Percentiles rank a stretch among this genome's conserved stretches.
Conservation (phyloP, 2,888 invertebrate genomes). For the Cephus pygmeus region DNA sequence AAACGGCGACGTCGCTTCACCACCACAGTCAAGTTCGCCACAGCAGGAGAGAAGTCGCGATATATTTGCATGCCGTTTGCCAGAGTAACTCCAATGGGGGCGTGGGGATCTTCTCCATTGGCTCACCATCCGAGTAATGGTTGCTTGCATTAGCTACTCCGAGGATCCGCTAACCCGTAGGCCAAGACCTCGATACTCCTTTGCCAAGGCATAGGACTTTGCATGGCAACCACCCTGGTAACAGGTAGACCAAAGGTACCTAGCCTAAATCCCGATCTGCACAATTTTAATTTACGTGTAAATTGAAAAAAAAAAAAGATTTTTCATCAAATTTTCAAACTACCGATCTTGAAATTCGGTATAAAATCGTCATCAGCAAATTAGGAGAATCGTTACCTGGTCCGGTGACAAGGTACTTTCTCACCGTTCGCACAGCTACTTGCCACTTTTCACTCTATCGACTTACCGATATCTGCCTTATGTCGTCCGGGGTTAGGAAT, state of each 20-base stretch:
- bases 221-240: neutral
- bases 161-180: constrained; percentile 39
- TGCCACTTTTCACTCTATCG: neutral
- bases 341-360: neutral
- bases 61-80: constrained; percentile 63
- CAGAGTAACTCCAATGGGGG: constrained; percentile 57
- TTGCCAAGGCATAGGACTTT: constrained; percentile 28
- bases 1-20: constrained; percentile 21
- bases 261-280: too few species aligned
- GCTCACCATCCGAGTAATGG: constrained; percentile 65
- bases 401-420: neutral
- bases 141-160: constrained; percentile 62
- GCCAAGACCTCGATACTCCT: constrained; percentile 37
- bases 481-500: constrained; percentile 51
- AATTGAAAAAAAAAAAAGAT: too few species aligned
- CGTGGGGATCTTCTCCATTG: constrained; percentile 66
- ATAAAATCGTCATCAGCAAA: neutral
- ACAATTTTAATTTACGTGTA: neutral
- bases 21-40: constrained; percentile 24
- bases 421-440: neutral
- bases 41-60: constrained; percentile 35
- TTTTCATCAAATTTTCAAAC: neutral
- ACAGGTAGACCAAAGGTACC: neutral
- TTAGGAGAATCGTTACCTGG: neutral
- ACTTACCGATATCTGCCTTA: constrained; percentile 29